Percentiles rank a stretch among this genome's conserved stretches.
These are phyloP conservation scores for Fulica atra DNA, from an alignment of 2,113 vertebrate species.

Conservation along the genomic window DNA sequence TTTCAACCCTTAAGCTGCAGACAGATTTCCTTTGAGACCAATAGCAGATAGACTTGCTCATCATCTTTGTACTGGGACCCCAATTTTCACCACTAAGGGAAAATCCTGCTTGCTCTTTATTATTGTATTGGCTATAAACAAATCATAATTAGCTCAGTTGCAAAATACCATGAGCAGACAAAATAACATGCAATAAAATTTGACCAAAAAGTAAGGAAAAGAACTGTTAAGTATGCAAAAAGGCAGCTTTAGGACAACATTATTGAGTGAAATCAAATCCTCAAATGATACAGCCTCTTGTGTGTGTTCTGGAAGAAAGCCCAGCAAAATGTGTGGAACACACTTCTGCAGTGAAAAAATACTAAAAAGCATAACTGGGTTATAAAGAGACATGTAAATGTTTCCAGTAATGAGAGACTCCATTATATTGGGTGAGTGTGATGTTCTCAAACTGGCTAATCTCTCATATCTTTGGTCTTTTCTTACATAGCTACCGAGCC, in stretches of 20 bases:
- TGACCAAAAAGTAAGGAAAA: neutral
- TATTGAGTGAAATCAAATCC: neutral
- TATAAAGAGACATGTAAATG: neutral
- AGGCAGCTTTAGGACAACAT: neutral
- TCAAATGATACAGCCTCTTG: neutral
- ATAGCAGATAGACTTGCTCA: neutral
- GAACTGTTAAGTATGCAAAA: neutral
- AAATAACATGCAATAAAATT: neutral
- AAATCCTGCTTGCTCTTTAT: neutral
- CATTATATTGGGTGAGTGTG: neutral
- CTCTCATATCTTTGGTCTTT: neutral
- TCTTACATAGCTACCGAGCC: neutral
- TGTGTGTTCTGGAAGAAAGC: neutral
- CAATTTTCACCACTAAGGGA: neutral
- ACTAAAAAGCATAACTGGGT: neutral
- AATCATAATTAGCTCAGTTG: neutral
- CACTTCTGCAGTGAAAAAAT: neutral
- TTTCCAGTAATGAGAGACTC: neutral
- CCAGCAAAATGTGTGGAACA: neutral
- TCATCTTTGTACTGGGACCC: neutral
- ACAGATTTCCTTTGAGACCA: neutral
- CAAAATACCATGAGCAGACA: neutral
- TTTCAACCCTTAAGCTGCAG: neutral
- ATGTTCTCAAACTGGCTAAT: neutral
- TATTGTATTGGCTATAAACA: neutral